phyloP scores from a whole-genome alignment of 2,113 vertebrate genomes.

The Ceratotherium simum region DNA sequence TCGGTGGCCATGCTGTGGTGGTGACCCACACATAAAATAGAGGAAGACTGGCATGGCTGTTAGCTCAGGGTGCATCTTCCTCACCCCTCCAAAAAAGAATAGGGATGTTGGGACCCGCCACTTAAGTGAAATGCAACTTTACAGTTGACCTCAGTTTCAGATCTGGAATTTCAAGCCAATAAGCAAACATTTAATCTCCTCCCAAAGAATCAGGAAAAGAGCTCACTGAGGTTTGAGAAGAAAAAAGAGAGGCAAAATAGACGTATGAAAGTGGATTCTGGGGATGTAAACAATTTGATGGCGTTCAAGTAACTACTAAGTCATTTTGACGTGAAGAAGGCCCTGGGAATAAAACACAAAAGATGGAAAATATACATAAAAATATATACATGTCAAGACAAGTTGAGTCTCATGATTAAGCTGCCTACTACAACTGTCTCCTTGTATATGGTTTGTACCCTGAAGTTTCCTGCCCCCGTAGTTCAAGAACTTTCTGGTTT shows the following conservation, averaged over 20 bases:
- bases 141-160: neutral
- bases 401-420: neutral
- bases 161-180: neutral
- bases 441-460: neutral
- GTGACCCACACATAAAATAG: no score
- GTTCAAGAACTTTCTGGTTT: neutral
- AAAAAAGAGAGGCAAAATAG: neutral
- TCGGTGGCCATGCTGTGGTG: no score
- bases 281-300: neutral
- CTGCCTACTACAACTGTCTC: neutral
- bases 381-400: neutral
- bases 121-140: neutral
- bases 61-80: no score
- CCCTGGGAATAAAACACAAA: neutral
- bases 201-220: neutral
- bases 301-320: neutral
- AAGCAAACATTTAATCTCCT: neutral
- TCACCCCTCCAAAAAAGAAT: no score
- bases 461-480: neutral
- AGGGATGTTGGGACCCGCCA: neutral
- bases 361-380: neutral
- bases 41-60: no score
- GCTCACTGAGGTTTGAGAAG: neutral
- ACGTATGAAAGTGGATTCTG: neutral
- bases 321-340: neutral